Base-by-base conservation (phyloP, 2,888 invertebrate genomes). In the Philonicus albiceps region DNA sequence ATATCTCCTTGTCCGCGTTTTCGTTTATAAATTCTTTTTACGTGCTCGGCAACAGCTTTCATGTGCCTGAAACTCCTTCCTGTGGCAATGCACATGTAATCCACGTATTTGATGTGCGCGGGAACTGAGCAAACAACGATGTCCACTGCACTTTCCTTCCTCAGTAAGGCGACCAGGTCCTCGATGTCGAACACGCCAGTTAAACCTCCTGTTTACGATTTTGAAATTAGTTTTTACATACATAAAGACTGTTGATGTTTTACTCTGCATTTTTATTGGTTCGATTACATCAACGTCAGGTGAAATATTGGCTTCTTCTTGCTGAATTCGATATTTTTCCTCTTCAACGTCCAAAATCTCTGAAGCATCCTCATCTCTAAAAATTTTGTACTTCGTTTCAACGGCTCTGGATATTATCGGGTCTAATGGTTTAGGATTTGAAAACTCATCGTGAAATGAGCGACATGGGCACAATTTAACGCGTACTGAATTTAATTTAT, bases 131-230 rank as follows among this genome's bases (percentile, higher is more conserved):
- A 96, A 1, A 97, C 97, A 93, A 97, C 97, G 88, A 98, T 94
- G 90, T 98, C 94, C 90, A 93, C 93, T 0, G 95, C 96, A 90
- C 96, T 97, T 91, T 98, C 97, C 90, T 94, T 94, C 88, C 94
- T 93, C 37, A 99, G 92, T 31, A 97, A 92, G 22, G 95, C 94
- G 0, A 98, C 95, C 78, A 98, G 92, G 88, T 98, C 97, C 90
- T 97, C 96, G 74, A 98, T 94, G 89, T 98, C 98, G 93, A 95
- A 98, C 0, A 98, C 98, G 40, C 98, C 98, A 88, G 91, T 93
- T 87, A 93, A 90, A 16, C 98, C 98, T 91, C 96, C 98, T 98
- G 64, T 22, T 64, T 11, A 2, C 11, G 11, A 43, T 11, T 43
- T 43, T 43, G 4, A 16, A 43, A 43, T 43, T 43, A 43, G 13